These are phyloP conservation scores for Ganaspis sp. DNA, from an alignment of 1,140 invertebrate genomes.

Conservation along the genomic window DNA sequence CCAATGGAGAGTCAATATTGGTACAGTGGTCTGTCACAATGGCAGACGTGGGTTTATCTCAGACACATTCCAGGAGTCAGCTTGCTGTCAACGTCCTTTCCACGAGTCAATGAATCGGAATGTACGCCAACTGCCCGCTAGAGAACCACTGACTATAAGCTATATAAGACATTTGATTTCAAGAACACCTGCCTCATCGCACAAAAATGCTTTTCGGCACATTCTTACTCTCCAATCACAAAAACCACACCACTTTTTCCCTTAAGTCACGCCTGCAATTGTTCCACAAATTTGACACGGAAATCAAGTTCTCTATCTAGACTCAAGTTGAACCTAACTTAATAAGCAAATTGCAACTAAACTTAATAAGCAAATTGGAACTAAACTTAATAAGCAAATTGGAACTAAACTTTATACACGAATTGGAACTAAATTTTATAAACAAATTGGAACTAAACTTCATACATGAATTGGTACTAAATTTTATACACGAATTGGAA, in stretches of 20 bases:
- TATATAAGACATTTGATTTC: constrained; percentile 50
- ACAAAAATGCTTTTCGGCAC: not conserved
- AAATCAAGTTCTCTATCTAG: no score
- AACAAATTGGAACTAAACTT: no score
- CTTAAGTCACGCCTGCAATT: not conserved
- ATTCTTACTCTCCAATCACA: not conserved
- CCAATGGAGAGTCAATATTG: constrained; percentile 34
- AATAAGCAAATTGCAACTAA: no score
- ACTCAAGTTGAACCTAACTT: no score
- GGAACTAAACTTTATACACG: no score
- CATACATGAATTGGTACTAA: no score
- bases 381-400: no score
- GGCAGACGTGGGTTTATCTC: constrained; percentile 56
- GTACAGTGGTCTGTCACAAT: constrained; percentile 36
- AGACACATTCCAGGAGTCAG: constrained; percentile 57
- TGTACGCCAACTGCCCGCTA: constrained; percentile 61
- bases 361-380: no score
- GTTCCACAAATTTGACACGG: not conserved
- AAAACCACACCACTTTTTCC: not conserved
- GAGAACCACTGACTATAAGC: constrained; percentile 35
- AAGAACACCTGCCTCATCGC: constrained; percentile 35
- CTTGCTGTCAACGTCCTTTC: constrained; percentile 58
- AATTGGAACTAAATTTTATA: no score
- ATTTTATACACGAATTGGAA: no score
- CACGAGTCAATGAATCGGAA: constrained; percentile 68